These are phyloP conservation scores for Choloepus didactylus DNA, from an alignment of 2,797 vertebrate species.

Conservation along the genomic window DNA sequence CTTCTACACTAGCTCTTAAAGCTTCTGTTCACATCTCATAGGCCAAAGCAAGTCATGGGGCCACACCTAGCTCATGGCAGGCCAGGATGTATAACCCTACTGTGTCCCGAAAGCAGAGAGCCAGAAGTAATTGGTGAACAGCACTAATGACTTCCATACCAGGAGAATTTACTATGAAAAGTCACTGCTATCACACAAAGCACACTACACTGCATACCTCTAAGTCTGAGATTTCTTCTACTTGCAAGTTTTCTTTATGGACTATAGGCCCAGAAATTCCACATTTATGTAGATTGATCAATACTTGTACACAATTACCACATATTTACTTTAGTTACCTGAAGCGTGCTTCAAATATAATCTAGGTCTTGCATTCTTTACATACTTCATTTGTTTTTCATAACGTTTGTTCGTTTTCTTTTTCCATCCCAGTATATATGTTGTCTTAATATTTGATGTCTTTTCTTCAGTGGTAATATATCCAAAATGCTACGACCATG, in stretches of 20 bases:
- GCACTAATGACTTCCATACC: background rate
- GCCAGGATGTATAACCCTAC: background rate
- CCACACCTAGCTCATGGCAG: background rate
- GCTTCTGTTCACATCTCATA: background rate
- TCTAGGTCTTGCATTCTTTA: background rate
- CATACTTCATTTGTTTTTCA: slow-evolving; percentile 5
- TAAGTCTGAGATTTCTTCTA: background rate
- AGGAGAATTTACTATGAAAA: background rate
- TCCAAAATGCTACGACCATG: background rate
- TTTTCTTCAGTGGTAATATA: background rate
- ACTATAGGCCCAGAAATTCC: background rate
- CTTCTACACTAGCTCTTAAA: background rate
- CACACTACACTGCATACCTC: background rate
- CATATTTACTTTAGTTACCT: background rate
- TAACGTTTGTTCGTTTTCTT: background rate
- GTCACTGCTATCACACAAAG: background rate
- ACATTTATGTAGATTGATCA: background rate
- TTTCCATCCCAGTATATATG: background rate
- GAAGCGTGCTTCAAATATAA: background rate
- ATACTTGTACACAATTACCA: background rate
- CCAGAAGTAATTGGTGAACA: background rate
- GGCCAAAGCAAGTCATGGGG: background rate
- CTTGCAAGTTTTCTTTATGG: background rate
- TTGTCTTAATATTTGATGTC: background rate
- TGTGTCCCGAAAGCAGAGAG: background rate